phyloP scores from a whole-genome alignment of 2,888 invertebrate species.

The Campopleginae sp. region DNA sequence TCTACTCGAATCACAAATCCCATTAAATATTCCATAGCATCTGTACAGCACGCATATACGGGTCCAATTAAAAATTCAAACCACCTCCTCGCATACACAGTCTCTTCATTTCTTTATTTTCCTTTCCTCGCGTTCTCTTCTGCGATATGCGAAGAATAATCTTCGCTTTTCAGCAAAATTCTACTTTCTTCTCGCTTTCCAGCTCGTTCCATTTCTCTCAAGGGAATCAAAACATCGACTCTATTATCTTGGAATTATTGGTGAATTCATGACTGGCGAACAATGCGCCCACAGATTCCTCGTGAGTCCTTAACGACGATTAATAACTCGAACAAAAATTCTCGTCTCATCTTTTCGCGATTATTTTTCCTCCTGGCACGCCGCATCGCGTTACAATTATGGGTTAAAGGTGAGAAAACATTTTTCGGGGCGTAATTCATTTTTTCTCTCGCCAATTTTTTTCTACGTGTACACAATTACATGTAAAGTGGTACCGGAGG shows the following conservation, averaged over 20 bases:
- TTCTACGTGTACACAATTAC: constrained; percentile 7
- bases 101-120: neutral
- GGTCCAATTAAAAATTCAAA: constrained; percentile 33
- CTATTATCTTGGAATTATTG: constrained; percentile 13
- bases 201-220: neutral
- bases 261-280: neutral
- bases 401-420: neutral
- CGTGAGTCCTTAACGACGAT: neutral
- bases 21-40: constrained; percentile 20
- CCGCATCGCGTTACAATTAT: neutral
- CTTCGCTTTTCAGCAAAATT: neutral
- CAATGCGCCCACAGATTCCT: constrained; percentile 9
- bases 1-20: constrained; percentile 17
- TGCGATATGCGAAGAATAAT: neutral
- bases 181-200: neutral
- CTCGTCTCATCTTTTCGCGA: neutral
- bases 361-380: neutral
- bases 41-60: neutral
- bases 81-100: neutral
- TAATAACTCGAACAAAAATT: neutral
- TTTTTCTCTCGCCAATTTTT: constrained; percentile 14
- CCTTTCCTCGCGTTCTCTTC: neutral
- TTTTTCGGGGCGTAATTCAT: constrained; percentile 8
- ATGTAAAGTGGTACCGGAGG: constrained; percentile 6
- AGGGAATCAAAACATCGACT: constrained; percentile 5